These are phyloP conservation scores for Erythrocercus mccallii DNA, from an alignment of 2,113 vertebrate genomes.

Conservation along the genomic window DNA sequence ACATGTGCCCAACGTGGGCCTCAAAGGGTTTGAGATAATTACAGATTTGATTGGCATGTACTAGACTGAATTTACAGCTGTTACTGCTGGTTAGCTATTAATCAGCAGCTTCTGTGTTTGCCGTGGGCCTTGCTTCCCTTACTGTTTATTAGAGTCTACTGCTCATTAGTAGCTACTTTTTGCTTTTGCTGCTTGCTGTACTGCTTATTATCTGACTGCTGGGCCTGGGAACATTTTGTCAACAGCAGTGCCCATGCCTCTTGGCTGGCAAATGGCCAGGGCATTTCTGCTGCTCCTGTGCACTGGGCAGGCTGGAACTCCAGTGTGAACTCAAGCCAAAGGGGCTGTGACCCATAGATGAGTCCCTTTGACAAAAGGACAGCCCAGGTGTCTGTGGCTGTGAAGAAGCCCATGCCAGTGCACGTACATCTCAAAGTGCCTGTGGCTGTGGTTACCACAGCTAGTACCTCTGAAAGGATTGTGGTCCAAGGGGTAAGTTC, in stretches of 20 bases:
- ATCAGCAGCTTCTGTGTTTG: neutral
- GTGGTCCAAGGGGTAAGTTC: neutral
- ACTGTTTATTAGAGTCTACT: neutral
- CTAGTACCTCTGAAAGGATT: neutral
- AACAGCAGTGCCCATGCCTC: neutral
- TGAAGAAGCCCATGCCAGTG: neutral
- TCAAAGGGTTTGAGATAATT: neutral
- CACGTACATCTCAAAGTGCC: neutral
- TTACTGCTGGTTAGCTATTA: neutral
- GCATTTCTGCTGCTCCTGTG: neutral
- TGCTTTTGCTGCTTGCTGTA: neutral
- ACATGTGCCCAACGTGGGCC: accelerated
- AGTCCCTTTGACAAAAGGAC: neutral
- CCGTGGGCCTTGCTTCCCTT: neutral
- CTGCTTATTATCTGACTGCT: neutral
- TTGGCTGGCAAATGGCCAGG: neutral
- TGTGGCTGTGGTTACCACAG: neutral
- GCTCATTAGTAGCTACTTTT: neutral
- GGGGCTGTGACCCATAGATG: neutral
- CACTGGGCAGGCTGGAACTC: neutral
- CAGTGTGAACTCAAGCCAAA: neutral
- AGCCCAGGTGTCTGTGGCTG: neutral
- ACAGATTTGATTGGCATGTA: neutral
- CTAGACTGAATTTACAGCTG: neutral
- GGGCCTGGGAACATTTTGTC: neutral